Conservation (phyloP, 1,140 invertebrate species). For the Ephestia elutella region DNA sequence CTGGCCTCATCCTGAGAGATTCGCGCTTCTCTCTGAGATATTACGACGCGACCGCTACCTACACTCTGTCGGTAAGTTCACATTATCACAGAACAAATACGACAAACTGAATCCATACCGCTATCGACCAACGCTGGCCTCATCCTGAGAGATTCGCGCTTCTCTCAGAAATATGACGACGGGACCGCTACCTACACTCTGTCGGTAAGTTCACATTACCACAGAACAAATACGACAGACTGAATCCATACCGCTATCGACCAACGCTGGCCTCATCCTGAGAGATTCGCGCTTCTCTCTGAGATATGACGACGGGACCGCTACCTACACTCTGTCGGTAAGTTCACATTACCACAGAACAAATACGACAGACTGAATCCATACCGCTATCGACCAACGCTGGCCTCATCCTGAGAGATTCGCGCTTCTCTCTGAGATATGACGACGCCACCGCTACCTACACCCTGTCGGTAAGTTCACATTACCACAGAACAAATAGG, state of each 20-base stretch:
- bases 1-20: slow-evolving; percentile 88
- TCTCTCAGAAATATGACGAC: slow-evolving; percentile 86
- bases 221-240: neutral
- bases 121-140: slow-evolving; percentile 71
- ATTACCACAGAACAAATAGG: no score
- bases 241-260: no score
- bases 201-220: slow-evolving; percentile 83
- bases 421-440: no score
- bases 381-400: no score
- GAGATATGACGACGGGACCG: slow-evolving; percentile 84
- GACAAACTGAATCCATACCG: no score
- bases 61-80: slow-evolving; percentile 84
- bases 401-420: no score
- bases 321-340: slow-evolving; percentile 87
- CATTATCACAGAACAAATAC: neutral
- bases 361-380: no score
- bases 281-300: slow-evolving; percentile 90
- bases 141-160: slow-evolving; percentile 90
- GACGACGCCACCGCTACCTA: no score
- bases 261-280: slow-evolving; percentile 81
- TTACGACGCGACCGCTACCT: slow-evolving; percentile 85
- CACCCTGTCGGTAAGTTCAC: no score
- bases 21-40: slow-evolving; percentile 89
- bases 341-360: no score
- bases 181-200: slow-evolving; percentile 86